Evolutionary conservation across 1,140 invertebrate species (phyloP), one percentile per base, ranked within the genome.

Genomic region (Neodiprion lecontei): DNA sequence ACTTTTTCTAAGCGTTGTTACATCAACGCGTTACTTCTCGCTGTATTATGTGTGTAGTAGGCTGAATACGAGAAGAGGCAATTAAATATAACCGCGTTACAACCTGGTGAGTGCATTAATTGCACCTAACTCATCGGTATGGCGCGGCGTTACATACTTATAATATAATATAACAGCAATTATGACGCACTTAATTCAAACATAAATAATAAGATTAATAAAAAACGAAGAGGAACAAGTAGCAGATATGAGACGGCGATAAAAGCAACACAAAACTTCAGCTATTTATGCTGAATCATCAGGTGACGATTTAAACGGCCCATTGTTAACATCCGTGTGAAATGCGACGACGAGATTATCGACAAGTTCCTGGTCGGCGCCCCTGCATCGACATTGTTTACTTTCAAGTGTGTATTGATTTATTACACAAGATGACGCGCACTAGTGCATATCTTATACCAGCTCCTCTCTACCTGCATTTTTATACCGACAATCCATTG

Each of bases 41-140:
- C 3, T 61, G 53, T 61, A 12, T 61, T 17, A 40, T 40, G 28
- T 40, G 28, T 40, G 2, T 40, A 40, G 28, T 40, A 40, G 28
- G 28, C 28, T 40, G 28, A 40, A 40, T 40, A 40, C 2, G 5
- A 40, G n/a, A 61, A 12, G 53, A 61, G 53, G 53, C 53, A 61
- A 61, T 61, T 61, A 61, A 61, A 61, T 14, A 61, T 61, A 61
- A 9, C 53, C 53, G 53, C 53, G 53, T 61, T 61, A 61, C 53
- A 61, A 61, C 53, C 53, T 61, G 53, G 53, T 61, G 53, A 12
- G n/a, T 61, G 53, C 11, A 61, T 61, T 61, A 61, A 61, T 61
- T 61, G 53, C 53, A 61, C n/a, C 28, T 40, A 40, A 40, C 28
- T 40, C 28, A 40, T 40, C 28, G 28, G 28, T 40, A 40, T 40